Evolutionary conservation across 2,113 vertebrate species (phyloP).

Genomic region (Holacanthus passer): DNA sequence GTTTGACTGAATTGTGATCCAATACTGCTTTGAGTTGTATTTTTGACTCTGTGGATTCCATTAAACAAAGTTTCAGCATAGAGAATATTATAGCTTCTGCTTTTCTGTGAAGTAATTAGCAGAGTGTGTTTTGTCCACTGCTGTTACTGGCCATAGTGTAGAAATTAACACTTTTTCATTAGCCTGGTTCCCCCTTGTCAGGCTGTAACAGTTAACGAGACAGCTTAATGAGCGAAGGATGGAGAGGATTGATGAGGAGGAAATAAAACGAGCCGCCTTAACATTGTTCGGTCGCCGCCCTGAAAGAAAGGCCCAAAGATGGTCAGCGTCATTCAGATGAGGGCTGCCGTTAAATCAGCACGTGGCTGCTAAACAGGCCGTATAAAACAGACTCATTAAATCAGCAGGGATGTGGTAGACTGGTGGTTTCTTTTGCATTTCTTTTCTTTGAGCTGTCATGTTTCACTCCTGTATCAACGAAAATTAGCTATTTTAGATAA

Average conservation of each 20-base stretch:
- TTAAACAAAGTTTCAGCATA: background rate
- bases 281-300: conserved; percentile 15
- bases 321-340: conserved; percentile 36
- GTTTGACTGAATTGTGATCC: background rate
- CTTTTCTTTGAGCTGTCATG: background rate
- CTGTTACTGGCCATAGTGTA: background rate
- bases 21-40: background rate
- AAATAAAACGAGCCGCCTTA: conserved; percentile 47
- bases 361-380: conserved; percentile 1
- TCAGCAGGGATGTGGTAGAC: background rate
- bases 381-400: conserved; percentile 48
- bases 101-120: background rate
- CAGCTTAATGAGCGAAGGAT: conserved; percentile 60
- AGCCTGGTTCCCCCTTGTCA: conserved; percentile 15
- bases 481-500: background rate
- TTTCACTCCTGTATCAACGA: background rate
- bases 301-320: conserved; percentile 55
- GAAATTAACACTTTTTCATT: conserved; percentile 50
- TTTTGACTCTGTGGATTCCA: background rate
- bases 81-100: background rate
- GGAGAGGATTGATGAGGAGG: conserved; percentile 49
- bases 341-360: conserved; percentile 49
- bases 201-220: conserved; percentile 67
- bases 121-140: background rate
- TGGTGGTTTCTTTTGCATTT: no score